Percentiles rank a stretch among this genome's conserved stretches.
phyloP scores from a whole-genome alignment of 2,888 invertebrate species.

The Ligdia adustata region DNA sequence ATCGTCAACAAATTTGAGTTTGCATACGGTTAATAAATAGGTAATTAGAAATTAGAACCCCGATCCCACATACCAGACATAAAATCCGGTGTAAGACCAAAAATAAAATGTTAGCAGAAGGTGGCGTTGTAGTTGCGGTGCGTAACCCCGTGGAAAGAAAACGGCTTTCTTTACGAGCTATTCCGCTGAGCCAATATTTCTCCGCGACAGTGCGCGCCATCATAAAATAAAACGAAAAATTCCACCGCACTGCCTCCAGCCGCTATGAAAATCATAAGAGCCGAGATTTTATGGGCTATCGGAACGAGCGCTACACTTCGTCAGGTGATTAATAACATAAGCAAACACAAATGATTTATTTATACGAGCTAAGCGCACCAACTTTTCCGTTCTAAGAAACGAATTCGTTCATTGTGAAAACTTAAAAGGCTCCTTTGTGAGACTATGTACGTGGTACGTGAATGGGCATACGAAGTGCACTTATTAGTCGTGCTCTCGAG shows the following conservation, averaged over 20 bases:
- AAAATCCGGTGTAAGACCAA: slow-evolving; percentile 55
- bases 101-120: slow-evolving; percentile 67
- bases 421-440: slow-evolving; percentile 21
- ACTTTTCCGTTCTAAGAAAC: slow-evolving; percentile 2
- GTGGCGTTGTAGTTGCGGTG: slow-evolving; percentile 70
- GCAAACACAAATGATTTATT: slow-evolving; percentile 39
- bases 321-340: slow-evolving; percentile 73
- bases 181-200: slow-evolving; percentile 83
- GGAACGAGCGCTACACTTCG: slow-evolving; percentile 59
- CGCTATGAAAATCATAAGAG: slow-evolving; percentile 81
- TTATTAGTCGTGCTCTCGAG: slow-evolving; percentile 65
- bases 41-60: slow-evolving; percentile 26
- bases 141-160: slow-evolving; percentile 78
- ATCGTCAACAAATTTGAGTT: neutral
- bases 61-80: slow-evolving; percentile 39
- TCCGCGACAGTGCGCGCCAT: slow-evolving; percentile 82
- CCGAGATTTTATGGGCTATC: slow-evolving; percentile 76
- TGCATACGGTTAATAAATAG: slow-evolving; percentile 1
- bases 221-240: slow-evolving; percentile 85
- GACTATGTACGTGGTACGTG: slow-evolving; percentile 24
- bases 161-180: slow-evolving; percentile 83
- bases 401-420: slow-evolving; percentile 8
- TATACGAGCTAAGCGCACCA: neutral
- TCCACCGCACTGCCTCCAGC: slow-evolving; percentile 74
- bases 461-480: slow-evolving; percentile 66